Evolutionary conservation across 2,888 invertebrate genomes (phyloP), one percentile per base, ranked within the genome.

Genomic region (Adelognathus sp.): DNA sequence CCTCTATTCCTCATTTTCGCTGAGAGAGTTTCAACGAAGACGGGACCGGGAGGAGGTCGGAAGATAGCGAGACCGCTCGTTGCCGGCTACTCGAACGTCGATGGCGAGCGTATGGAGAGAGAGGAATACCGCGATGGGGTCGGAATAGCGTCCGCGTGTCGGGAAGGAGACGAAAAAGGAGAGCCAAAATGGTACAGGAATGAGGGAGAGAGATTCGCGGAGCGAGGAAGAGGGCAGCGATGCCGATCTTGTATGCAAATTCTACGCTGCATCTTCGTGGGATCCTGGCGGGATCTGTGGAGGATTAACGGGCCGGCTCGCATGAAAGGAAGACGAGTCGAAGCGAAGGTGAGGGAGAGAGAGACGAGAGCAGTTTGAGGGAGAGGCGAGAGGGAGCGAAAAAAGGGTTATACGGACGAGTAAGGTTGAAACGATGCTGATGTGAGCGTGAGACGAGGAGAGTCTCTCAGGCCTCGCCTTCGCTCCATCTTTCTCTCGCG

Each of bases 231-330:
- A 16, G 50, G 64, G 71, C 66, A 29, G 82, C 89, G 90, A 90
- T 89, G 89, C 88, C 86, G 86, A 91, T 90, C 91, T 91, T 90
- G 91, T 91, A 91, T 91, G 91, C 91, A 91, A 91, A 91, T 91
- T 91, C 90, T 84, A 85, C 85, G 88, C 88, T 89, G 91, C 91
- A 91, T 90, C 90, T 90, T 88, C 90, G 90, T 91, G 91, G 91
- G 90, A 91, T 90, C 88, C 90, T 88, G 88, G 84, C 87, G 88
- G 89, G 89, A 90, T 90, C 89, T 87, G 87, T 86, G 86, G 87
- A 91, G 91, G 91, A 91, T 91, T 91, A 90, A 91, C 91, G 90
- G 90, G 89, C 90, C 91, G 91, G 91, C 90, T 87, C 82, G 89
- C 88, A 89, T 91, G 90, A 91, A 91, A 91, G 90, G 89, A 85